A percentile compares a stretch with the other conserved stretches of the same genome.
Evolutionary conservation across 2,113 vertebrate species (phyloP).

Genomic region (Neoarius graeffei): DNA sequence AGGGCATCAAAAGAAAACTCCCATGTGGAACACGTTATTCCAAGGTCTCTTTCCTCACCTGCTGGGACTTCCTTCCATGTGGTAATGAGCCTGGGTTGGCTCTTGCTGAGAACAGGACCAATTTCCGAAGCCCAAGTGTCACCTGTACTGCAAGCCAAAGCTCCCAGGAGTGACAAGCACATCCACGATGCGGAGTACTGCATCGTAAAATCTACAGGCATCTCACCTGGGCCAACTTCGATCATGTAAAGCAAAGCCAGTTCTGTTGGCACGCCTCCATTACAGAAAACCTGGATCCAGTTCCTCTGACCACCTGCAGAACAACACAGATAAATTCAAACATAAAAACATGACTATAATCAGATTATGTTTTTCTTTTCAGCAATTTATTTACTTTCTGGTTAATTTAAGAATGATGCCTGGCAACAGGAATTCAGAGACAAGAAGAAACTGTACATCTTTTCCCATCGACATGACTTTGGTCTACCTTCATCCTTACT

Average conservation of each 20-base stretch:
- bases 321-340: neutral
- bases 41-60: conserved; percentile 72
- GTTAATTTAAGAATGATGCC: too few species aligned
- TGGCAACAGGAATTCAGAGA: neutral
- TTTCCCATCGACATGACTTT: neutral
- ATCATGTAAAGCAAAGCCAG: conserved; percentile 95
- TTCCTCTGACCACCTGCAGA: conserved; percentile 91
- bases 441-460: neutral
- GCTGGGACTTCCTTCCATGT: conserved; percentile 90
- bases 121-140: conserved; percentile 98
- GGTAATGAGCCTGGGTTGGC: conserved; percentile 86
- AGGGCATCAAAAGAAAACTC: too few species aligned
- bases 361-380: neutral
- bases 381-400: neutral
- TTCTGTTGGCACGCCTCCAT: conserved; percentile 90
- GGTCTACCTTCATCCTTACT: neutral
- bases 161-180: conserved; percentile 91
- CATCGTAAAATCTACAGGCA: conserved; percentile 87
- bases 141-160: conserved; percentile 85
- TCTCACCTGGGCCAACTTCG: conserved; percentile 92
- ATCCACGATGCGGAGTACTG: conserved; percentile 95
- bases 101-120: conserved; percentile 82
- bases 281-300: conserved; percentile 96
- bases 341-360: neutral
- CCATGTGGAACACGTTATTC: too few species aligned